Evolutionary conservation across 2,888 invertebrate species (phyloP).

Genomic region (Augochlorella aurata): DNA sequence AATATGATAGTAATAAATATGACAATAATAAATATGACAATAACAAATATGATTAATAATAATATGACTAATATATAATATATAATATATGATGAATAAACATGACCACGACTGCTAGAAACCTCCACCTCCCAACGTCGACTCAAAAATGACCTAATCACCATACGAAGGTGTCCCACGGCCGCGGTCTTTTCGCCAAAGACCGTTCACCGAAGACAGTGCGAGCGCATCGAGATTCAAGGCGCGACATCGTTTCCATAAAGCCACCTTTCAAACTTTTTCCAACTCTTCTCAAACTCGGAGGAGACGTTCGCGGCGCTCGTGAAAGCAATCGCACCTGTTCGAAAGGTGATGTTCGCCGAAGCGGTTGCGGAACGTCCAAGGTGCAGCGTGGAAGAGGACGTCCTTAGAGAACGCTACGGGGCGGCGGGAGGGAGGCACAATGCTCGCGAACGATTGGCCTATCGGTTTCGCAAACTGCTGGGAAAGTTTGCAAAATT

Average conservation of each 20-base stretch:
- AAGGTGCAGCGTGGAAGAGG: constrained; percentile 2
- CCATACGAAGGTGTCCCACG: too few relatives aligned
- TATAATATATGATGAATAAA: too few relatives aligned
- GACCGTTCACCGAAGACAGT: background rate
- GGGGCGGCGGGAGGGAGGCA: background rate
- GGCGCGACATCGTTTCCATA: background rate
- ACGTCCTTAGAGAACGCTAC: background rate
- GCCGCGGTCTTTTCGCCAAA: too few relatives aligned
- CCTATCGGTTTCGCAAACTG: background rate
- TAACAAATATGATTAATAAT: too few relatives aligned
- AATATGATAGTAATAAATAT: too few relatives aligned
- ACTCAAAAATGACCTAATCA: too few relatives aligned
- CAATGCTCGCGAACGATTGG: background rate
- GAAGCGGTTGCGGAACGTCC: constrained; percentile 36
- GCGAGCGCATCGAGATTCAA: background rate
- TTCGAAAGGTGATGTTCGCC: constrained; percentile 6
- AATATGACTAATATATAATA: too few relatives aligned
- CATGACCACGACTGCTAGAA: too few relatives aligned
- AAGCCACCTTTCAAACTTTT: background rate
- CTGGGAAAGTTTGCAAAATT: background rate
- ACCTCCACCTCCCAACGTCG: too few relatives aligned
- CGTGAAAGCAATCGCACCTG: constrained; percentile 11
- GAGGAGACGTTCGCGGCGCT: background rate
- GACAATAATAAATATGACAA: too few relatives aligned
- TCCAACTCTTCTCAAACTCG: too few relatives aligned